Base-by-base conservation (phyloP, 1,140 invertebrate species). In the Zaprionus gabonicus region DNA sequence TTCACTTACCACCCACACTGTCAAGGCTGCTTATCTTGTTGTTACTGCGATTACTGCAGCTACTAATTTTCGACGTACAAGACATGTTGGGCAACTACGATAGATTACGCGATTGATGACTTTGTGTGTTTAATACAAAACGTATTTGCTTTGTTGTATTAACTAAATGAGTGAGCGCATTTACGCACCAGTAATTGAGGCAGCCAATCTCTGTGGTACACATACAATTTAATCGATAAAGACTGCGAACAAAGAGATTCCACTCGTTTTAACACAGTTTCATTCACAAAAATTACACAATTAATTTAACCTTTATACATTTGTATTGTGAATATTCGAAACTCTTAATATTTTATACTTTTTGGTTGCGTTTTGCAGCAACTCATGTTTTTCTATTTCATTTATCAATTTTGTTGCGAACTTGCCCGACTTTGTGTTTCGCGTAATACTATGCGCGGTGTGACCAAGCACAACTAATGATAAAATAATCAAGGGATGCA, bases 181-280 rank as follows among this genome's bases (percentile, higher is more conserved):
- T 71, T 58, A 67, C 67, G 72, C 72, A 68, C 67, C 49, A 70
- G 66, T 38, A 71, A 55, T 41, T 31, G 41, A 46, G n/a, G 17
- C 56, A 34, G 44, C 25, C n/a, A 56, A 44, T n/a, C 17, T 20
- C 36, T 41, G 36, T 23, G 23, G 38, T 68, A 31, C 64, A 68
- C 34, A 68, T 51, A 73, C 55, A 73, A 73, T 60, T 63, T 68
- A 73, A 73, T 73, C 71, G 57, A 73, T 73, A 68, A 41, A 59
- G 34, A 55, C 59, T 23, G 9, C 20, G 36, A 63, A 55, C 41
- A 66, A 64, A 34, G 34, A 58, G 31, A 41, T 53, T 28, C 13
- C 13, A 41, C 13, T 73, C 31, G 12, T 7, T 17, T 36, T 34
- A 59, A 60, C 15, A n/a, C 41, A 9, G 17, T 12, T 5, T 4